A percentile compares a stretch with the other conserved stretches of the same genome.
These are phyloP conservation scores for Eilema sororculum DNA, from an alignment of 2,888 invertebrate species.

Conservation along the genomic window DNA sequence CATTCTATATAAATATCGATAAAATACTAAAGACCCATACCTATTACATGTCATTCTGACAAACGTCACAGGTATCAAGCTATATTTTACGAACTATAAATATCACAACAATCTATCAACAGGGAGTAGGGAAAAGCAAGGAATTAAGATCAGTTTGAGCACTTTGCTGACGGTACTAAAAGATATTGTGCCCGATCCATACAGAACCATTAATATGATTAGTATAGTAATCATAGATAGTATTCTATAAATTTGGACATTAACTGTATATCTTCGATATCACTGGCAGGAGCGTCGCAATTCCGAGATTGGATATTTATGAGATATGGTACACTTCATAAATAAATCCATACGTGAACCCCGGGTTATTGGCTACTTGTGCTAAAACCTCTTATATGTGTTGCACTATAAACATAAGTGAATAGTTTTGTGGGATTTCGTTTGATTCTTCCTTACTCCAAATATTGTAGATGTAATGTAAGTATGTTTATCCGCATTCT, in stretches of 20 bases:
- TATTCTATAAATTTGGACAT: slow-evolving; percentile 22
- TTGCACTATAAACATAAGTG: slow-evolving; percentile 33
- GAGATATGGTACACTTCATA: slow-evolving; percentile 71
- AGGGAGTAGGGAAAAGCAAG: too few species aligned
- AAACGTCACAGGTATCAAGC: too few species aligned
- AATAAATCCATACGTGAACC: slow-evolving; percentile 71
- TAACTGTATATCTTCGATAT: slow-evolving; percentile 19
- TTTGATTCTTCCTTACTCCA: slow-evolving; percentile 5
- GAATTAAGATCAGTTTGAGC: too few species aligned
- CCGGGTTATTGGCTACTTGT: slow-evolving; percentile 51
- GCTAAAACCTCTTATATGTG: slow-evolving; percentile 29
- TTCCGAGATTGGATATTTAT: slow-evolving; percentile 80
- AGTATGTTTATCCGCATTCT: too few species aligned
- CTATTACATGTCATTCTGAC: too few species aligned
- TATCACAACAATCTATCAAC: too few species aligned
- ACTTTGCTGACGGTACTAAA: too few species aligned
- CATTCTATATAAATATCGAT: too few species aligned
- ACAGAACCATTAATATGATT: slow-evolving; percentile 14
- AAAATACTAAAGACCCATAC: too few species aligned
- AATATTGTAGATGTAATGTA: not conserved
- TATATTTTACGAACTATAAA: too few species aligned
- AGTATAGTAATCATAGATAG: slow-evolving; percentile 9
- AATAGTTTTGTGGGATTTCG: slow-evolving; percentile 18
- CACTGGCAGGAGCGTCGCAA: slow-evolving; percentile 55
- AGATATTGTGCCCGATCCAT: not conserved